phyloP scores from a whole-genome alignment of 2,797 vertebrate species.

The Rhabdomys pumilio region DNA sequence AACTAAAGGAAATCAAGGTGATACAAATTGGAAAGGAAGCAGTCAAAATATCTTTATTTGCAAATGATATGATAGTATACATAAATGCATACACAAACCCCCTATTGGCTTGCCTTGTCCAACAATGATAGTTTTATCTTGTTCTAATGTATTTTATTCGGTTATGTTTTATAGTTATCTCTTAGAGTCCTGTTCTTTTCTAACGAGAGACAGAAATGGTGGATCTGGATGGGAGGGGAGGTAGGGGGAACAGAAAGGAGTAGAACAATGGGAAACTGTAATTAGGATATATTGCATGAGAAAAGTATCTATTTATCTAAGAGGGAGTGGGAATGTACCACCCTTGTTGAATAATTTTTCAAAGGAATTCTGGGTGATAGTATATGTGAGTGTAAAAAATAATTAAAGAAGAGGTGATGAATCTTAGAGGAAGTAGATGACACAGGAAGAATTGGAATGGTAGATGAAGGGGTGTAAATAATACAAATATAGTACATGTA shows the following conservation, averaged over 20 bases:
- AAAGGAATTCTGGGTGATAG: conserved; percentile 41
- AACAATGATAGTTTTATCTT: neutral
- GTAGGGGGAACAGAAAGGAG: neutral
- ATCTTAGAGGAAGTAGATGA: neutral
- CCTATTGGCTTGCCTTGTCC: neutral
- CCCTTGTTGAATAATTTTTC: conserved; percentile 55
- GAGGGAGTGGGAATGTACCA: neutral
- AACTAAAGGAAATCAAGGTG: neutral
- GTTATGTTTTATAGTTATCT: neutral
- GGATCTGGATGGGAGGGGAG: neutral
- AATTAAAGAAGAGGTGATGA: neutral
- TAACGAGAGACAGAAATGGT: neutral
- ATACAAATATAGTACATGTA: neutral
- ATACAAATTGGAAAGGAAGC: neutral
- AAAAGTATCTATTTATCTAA: neutral
- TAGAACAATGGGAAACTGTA: neutral
- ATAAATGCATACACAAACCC: neutral
- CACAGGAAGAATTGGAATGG: neutral
- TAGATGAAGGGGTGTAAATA: neutral
- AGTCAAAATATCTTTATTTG: neutral
- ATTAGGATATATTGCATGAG: neutral
- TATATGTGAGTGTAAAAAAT: neutral
- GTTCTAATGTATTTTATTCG: neutral
- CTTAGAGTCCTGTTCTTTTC: neutral
- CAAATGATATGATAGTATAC: neutral